Evolutionary conservation across 2,888 invertebrate genomes (phyloP).

Genomic region (Coelopa pilipes): DNA sequence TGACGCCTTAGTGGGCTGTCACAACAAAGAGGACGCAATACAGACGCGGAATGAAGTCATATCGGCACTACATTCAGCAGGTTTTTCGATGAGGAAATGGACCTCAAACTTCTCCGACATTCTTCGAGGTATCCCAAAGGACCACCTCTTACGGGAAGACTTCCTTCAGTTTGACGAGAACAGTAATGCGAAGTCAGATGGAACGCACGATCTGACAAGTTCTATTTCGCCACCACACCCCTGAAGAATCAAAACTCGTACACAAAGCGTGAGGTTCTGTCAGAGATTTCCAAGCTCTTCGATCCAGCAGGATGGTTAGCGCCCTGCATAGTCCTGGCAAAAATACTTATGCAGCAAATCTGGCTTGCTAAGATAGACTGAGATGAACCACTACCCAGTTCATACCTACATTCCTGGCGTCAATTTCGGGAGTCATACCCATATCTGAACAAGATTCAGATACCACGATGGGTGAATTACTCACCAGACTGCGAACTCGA

Average conservation of each 20-base stretch:
- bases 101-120: conserved; percentile 23
- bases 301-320: conserved; percentile 28
- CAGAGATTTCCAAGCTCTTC: conserved; percentile 17
- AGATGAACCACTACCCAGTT: neutral
- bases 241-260: neutral
- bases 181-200: conserved; percentile 39
- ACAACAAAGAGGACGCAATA: conserved; percentile 33
- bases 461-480: conserved; percentile 35
- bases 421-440: neutral
- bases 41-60: conserved; percentile 29
- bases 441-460: conserved; percentile 21
- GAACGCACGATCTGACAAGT: conserved; percentile 34
- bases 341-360: conserved; percentile 22
- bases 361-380: conserved; percentile 13
- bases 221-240: conserved; percentile 22
- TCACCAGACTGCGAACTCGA: conserved; percentile 9
- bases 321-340: conserved; percentile 8
- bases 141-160: conserved; percentile 16
- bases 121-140: neutral
- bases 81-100: conserved; percentile 31
- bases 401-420: neutral
- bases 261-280: conserved; percentile 35
- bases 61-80: conserved; percentile 28
- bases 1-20: conserved; percentile 36
- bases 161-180: conserved; percentile 34